Base-by-base conservation (phyloP, 2,113 vertebrate genomes). In the Thalassarche chlororhynchos region DNA sequence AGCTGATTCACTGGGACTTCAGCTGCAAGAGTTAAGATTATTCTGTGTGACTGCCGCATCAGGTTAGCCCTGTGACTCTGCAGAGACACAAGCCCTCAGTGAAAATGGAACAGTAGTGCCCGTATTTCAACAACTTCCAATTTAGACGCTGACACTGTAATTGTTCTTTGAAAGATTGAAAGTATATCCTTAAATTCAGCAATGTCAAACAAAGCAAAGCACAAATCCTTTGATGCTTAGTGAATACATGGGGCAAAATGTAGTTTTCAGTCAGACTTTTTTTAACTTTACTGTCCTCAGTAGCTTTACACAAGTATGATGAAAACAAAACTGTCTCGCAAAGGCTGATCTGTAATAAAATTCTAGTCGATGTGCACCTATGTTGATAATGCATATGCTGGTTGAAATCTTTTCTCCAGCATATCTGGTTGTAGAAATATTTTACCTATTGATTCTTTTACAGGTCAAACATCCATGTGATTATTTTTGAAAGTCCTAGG, bases 91-190 rank as follows among this genome's bases (percentile, higher is more conserved):
- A 80, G 32, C 46, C 32, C 29, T 66, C 47, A 17, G 71, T 62
- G 76, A 69, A 93, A 94, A 88, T 28, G n/a, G 31, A 95, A 81
- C n/a, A 38, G 25, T 61, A 88, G 47, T 71, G 47, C 20, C 21
- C 0, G 0, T 74, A 88, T 86, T 85, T 93, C 93, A 94, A 52
- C 81, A 94, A n/a, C 51, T 90, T 88, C 49, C 62, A 95, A 70
- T 94, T 90, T 78, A 84, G 68, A 19, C 86, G 60, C 69, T 85
- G 75, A 81, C 71, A 75, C 23, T 74, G 29, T 93, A 95, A 84
- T 92, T 90, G 46, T 82, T 82, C 84, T 77, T 68, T 93, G 92
- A 88, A 91, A 76, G 81, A 74, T 11, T 75, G 84, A 78, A 97
- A 93, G 47, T 76, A 76, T 62, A 83, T 85, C 66, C 36, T 36